Conservation (phyloP, 2,888 invertebrate genomes). For the Drosophila neutralis region DNA sequence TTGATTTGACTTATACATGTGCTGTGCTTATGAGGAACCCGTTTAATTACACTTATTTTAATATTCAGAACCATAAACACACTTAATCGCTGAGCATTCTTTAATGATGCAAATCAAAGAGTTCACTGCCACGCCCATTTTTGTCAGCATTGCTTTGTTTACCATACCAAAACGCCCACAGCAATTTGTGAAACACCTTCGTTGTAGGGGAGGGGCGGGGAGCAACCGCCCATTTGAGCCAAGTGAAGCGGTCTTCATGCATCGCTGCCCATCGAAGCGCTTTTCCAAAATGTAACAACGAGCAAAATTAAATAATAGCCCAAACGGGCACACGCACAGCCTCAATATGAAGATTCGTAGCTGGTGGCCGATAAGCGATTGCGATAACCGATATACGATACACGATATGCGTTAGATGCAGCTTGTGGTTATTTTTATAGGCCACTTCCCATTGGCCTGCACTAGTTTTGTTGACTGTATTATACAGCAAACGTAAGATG, state of each 20-base stretch:
- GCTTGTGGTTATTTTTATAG: constrained; percentile 4
- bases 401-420: constrained; percentile 16
- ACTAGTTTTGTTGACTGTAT: constrained; percentile 3
- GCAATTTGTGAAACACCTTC: constrained; percentile 75
- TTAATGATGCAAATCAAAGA: constrained; percentile 6
- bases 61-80: neutral
- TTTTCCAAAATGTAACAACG: constrained; percentile 73
- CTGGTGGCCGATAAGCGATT: constrained; percentile 33
- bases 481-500: neutral
- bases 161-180: constrained; percentile 44
- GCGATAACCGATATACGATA: constrained; percentile 6
- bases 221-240: constrained; percentile 47
- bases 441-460: constrained; percentile 6
- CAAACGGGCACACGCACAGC: constrained; percentile 55
- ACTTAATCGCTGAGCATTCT: neutral
- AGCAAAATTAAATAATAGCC: constrained; percentile 76
- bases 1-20: neutral
- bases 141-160: constrained; percentile 49
- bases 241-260: constrained; percentile 71
- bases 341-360: neutral
- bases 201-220: constrained; percentile 17
- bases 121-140: constrained; percentile 49
- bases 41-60: neutral
- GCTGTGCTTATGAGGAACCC: neutral
- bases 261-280: constrained; percentile 59